Percentiles rank a stretch among this genome's conserved stretches.
Evolutionary conservation across 2,797 vertebrate genomes (phyloP).

Genomic region (Perodicticus potto): DNA sequence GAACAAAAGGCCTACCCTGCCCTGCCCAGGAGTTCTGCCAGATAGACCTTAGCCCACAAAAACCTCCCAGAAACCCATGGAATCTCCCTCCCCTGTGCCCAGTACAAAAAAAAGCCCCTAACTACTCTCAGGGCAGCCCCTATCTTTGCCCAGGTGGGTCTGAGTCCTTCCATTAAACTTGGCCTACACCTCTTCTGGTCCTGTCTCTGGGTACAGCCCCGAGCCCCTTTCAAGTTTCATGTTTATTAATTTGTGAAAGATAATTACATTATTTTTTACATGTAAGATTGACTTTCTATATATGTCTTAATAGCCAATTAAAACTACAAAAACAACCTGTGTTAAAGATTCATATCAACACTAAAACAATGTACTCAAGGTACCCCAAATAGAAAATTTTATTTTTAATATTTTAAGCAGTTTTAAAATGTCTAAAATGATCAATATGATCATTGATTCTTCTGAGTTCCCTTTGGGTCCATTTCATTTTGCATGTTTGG

Average conservation of each 20-base stretch:
- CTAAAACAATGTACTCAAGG: background rate
- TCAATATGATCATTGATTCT: background rate
- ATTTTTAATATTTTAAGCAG: constrained; percentile 44
- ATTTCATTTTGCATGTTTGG: constrained; percentile 11
- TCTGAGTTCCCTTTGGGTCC: background rate
- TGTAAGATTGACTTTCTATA: background rate
- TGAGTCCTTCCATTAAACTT: too few relatives aligned
- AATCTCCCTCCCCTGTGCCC: too few relatives aligned
- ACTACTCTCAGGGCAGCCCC: too few relatives aligned
- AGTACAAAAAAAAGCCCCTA: too few relatives aligned
- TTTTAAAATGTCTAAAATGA: background rate
- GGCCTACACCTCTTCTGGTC: too few relatives aligned
- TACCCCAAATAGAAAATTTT: constrained; percentile 23
- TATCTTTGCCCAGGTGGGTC: too few relatives aligned
- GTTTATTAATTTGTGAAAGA: constrained; percentile 28
- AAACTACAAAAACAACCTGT: background rate
- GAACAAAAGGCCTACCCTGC: too few relatives aligned
- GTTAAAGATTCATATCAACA: background rate
- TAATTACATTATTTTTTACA: background rate
- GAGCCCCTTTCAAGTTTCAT: background rate
- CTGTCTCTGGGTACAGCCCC: too few relatives aligned
- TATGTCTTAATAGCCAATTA: background rate
- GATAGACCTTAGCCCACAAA: too few relatives aligned
- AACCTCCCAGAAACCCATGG: too few relatives aligned
- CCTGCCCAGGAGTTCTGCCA: too few relatives aligned